Conservation (phyloP, 2,113 vertebrate genomes). For the Cheirogaleus medius region DNA sequence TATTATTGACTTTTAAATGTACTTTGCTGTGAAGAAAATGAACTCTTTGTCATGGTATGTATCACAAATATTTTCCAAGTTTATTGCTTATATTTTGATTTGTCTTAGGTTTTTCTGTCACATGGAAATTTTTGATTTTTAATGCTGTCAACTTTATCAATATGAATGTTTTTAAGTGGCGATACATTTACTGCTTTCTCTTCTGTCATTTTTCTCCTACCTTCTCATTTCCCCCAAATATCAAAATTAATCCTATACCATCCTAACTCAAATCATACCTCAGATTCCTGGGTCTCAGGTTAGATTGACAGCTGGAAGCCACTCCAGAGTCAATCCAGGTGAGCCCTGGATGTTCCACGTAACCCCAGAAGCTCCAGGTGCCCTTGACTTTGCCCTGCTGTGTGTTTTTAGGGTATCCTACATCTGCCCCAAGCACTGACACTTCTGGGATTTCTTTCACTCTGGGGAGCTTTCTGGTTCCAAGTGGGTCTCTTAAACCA, state of each 20-base stretch:
- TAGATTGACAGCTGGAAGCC: not conserved
- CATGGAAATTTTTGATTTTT: not conserved
- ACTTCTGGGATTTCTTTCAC: not conserved
- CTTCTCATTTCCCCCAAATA: not conserved
- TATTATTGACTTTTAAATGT: not conserved
- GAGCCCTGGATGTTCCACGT: not conserved
- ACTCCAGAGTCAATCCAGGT: not conserved
- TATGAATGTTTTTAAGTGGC: not conserved
- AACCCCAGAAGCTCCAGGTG: not conserved
- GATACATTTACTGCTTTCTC: not conserved
- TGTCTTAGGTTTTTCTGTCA: not conserved
- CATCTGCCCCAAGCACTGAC: not conserved
- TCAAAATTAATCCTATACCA: not conserved
- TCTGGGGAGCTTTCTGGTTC: not conserved
- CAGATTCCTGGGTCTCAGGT: not conserved
- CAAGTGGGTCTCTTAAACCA: not conserved
- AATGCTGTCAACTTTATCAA: not conserved
- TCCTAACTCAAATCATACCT: not conserved
- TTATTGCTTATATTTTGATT: not conserved
- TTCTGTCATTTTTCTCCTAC: slow-evolving; percentile 21
- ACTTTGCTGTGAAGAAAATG: not conserved
- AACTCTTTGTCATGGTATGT: not conserved
- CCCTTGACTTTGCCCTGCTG: not conserved
- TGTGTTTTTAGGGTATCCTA: not conserved
- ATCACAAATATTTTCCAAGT: not conserved